Base-by-base conservation (phyloP, 1,140 invertebrate genomes). In the Macrosteles quadrilineatus region DNA sequence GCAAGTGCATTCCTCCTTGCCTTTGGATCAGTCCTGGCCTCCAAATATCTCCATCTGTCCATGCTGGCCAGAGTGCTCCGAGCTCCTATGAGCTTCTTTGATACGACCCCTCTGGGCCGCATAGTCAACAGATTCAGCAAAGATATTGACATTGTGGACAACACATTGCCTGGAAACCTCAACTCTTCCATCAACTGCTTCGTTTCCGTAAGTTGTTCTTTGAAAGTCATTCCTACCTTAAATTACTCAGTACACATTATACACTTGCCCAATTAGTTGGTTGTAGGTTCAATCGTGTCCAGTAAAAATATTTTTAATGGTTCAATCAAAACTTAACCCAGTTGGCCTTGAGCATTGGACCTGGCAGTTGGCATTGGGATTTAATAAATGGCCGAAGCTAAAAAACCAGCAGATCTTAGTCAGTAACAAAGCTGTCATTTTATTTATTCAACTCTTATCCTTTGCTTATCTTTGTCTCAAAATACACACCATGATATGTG, bases 61-160 rank as follows among this genome's bases (percentile, higher is more conserved):
- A 81, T 92, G 65, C 84, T 94, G 62, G 75, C 78, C 62, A 84
- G 84, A 75, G 79, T 90, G 74, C 75, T 93, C 73, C 83, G 79
- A 66, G 86, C 85, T 74, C 87, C 90, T 29, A 87, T 90, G 82
- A 80, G 80, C 64, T 93, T 93, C 84, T 93, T 93, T 80, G 90
- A 92, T 80, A 83, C 80, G 50, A 89, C 87, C 73, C 91, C 91
- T 2, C 79, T 82, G 68, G 91, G 90, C 72, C 83, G 90, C 73
- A 85, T 92, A 72, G 79, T 92, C 65, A 90, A 88, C 80, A 84
- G 90, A 73, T 87, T 91, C 80, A 84, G 87, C 73, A 90, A 88
- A 82, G 91, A 92, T 79, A 80, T 89, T 68, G 86, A 88, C 77
- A 82, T 84, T 66, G 75, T 89, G 78, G 88, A 91, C 81, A 70